Evolutionary conservation across 2,797 vertebrate species (phyloP).

Genomic region (Myotis vivesi): DNA sequence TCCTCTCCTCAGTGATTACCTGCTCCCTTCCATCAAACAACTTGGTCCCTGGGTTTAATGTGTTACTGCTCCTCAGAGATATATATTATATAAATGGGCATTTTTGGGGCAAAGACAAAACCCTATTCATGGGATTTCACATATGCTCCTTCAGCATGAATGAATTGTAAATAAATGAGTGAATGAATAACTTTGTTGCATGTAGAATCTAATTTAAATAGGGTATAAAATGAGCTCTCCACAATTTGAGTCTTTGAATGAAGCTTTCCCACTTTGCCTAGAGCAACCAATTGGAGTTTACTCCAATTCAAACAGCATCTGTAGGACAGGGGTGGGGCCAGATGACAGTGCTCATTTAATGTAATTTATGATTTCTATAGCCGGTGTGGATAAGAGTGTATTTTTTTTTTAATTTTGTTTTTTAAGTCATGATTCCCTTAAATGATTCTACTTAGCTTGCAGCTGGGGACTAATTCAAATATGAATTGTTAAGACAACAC

Average conservation of each 20-base stretch:
- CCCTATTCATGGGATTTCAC: background rate
- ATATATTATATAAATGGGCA: background rate
- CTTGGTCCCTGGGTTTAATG: background rate
- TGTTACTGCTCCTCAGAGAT: background rate
- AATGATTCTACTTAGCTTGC: constrained; percentile 44
- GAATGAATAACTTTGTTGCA: background rate
- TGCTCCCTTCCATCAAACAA: background rate
- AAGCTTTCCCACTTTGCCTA: background rate
- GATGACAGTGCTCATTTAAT: background rate
- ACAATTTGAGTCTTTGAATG: background rate
- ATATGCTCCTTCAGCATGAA: background rate
- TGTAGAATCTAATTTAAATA: background rate
- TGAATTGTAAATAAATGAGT: background rate
- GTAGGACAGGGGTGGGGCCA: background rate
- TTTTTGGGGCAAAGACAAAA: background rate
- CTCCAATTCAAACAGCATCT: background rate
- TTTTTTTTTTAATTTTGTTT: background rate
- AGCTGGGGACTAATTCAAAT: constrained; percentile 89
- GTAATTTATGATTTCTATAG: background rate
- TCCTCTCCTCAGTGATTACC: background rate
- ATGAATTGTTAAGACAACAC: constrained; percentile 80
- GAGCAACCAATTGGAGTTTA: background rate
- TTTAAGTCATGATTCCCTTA: constrained; percentile 34
- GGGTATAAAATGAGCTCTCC: background rate
- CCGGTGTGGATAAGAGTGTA: background rate